Evolutionary conservation across 2,888 invertebrate species (phyloP).

Genomic region (Zele albiditarsus): DNA sequence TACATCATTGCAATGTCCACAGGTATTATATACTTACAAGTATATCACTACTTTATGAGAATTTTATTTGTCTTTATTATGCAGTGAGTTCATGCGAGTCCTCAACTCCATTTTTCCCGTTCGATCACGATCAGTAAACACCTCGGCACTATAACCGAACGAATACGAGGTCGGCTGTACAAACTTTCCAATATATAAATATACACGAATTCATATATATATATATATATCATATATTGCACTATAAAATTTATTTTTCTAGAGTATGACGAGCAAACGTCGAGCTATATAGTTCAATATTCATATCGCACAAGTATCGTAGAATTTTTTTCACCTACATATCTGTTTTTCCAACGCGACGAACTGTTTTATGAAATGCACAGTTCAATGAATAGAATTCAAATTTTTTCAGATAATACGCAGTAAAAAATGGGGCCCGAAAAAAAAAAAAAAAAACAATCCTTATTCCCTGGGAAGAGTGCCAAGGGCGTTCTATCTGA

Average conservation of each 20-base stretch:
- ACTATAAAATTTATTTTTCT: background rate
- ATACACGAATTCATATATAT: background rate
- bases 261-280: conserved; percentile 15
- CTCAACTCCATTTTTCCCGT: conserved; percentile 17
- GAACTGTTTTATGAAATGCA: conserved; percentile 10
- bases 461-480: background rate
- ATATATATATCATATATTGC: conserved; percentile 8
- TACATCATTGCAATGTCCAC: background rate
- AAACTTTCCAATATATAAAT: background rate
- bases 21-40: background rate
- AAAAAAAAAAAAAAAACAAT: background rate
- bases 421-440: background rate
- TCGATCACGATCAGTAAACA: conserved; percentile 55
- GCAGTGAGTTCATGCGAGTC: conserved; percentile 23
- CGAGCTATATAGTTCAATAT: conserved; percentile 10
- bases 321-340: background rate
- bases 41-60: too few relatives aligned
- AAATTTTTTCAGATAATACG: conserved; percentile 13
- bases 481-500: conserved; percentile 14
- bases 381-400: conserved; percentile 26
- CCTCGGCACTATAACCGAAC: conserved; percentile 45
- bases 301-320: conserved; percentile 23
- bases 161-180: conserved; percentile 29
- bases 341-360: conserved; percentile 7
- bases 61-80: conserved; percentile 57